A percentile compares a stretch with the other conserved stretches of the same genome.
Evolutionary conservation across 2,797 vertebrate species (phyloP).

Genomic region (Pteronotus mesoamericanus): DNA sequence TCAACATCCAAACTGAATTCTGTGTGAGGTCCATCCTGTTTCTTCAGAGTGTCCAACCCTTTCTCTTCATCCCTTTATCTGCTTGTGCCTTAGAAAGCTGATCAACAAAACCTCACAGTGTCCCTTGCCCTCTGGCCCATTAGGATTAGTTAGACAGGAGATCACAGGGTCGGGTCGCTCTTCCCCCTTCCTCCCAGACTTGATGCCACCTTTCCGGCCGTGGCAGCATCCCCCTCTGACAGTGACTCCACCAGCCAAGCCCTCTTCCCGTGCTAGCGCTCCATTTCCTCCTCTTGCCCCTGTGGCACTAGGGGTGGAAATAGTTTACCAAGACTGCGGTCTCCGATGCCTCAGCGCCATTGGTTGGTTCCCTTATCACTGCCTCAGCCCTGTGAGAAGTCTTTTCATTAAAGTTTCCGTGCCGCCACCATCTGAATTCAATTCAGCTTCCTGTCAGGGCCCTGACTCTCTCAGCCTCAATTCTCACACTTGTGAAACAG

Average conservation of each 20-base stretch:
- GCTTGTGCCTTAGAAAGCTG: background rate
- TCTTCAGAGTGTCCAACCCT: background rate
- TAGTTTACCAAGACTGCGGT: background rate
- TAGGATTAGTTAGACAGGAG: background rate
- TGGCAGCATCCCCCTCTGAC: background rate
- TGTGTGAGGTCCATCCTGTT: background rate
- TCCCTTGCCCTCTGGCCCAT: background rate
- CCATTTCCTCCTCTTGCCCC: background rate
- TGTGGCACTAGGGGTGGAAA: background rate
- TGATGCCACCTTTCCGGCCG: background rate
- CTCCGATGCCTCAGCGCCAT: background rate
- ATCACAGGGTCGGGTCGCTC: background rate
- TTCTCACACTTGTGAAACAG: background rate
- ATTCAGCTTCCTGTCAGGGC: background rate
- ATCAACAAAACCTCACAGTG: background rate
- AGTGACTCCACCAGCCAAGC: background rate
- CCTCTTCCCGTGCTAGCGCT: accelerated
- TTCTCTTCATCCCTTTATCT: background rate
- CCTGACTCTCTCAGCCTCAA: background rate
- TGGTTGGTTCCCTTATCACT: background rate
- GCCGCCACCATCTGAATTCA: background rate
- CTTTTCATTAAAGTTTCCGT: background rate
- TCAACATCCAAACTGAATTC: background rate
- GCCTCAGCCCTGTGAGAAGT: background rate
- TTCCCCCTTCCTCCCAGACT: background rate